Conservation (phyloP, 2,888 invertebrate genomes). For the Malacosoma neustria region DNA sequence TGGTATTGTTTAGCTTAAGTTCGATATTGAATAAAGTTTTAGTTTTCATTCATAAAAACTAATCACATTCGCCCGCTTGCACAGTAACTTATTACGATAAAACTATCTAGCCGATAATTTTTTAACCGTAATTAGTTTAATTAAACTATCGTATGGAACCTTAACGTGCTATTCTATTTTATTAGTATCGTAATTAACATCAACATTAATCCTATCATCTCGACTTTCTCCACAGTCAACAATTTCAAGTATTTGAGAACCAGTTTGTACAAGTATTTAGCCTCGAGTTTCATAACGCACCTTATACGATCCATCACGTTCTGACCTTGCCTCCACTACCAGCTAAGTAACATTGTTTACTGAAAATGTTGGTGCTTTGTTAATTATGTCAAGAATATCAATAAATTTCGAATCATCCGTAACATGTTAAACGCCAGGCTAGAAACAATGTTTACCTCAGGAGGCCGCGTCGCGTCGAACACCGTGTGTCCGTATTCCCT, state of each 20-base stretch:
- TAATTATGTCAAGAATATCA: background rate
- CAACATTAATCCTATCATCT: background rate
- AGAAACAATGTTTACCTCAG: no score
- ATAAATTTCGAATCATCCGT: no score
- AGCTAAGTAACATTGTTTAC: slow-evolving; percentile 27
- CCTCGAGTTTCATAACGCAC: slow-evolving; percentile 22
- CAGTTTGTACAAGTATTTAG: slow-evolving; percentile 7
- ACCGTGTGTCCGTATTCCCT: no score
- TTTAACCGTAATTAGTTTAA: background rate
- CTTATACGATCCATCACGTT: slow-evolving; percentile 27
- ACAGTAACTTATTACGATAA: no score
- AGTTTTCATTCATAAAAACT: background rate
- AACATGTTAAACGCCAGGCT: no score
- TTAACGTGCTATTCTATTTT: background rate
- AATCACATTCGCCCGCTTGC: no score
- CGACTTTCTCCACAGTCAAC: slow-evolving; percentile 17
- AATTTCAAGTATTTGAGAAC: slow-evolving; percentile 20
- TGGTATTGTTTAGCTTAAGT: no score
- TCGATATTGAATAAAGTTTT: no score
- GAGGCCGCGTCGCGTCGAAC: no score
- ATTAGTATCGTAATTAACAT: background rate
- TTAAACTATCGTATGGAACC: background rate
- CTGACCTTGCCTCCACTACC: slow-evolving; percentile 29
- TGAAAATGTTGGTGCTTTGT: slow-evolving; percentile 1
- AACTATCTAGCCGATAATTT: no score